Base-by-base conservation (phyloP, 1,140 invertebrate genomes). In the Solenopsis invicta region DNA sequence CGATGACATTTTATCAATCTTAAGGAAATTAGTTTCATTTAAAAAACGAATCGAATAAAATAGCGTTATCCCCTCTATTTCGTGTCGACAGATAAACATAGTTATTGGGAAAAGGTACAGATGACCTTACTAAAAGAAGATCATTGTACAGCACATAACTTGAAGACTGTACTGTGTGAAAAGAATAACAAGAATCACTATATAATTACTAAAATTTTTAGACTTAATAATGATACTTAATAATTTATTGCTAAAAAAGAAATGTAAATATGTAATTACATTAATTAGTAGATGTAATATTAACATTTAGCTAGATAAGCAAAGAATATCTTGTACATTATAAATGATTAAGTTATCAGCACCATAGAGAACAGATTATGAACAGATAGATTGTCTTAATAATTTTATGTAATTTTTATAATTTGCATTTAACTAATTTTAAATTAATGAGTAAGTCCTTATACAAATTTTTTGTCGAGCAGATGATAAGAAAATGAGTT, bases 1-100 rank as follows among this genome's bases (percentile, higher is more conserved):
- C 6, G 1, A 81, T 10, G 9, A 13, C 10, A 69, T 37, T 29
- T 69, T 71, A 81, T 81, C 10, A 48, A 81, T 81, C 66, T 81
- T 69, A 1, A 24, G 1, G 9, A 67, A 67, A 81, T 69, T 52
- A 81, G 13, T 62, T 16, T 16, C 10, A 9, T 21, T 81, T 69
- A 81, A 69, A 67, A 80, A 52, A 41, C 4, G 16, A 54, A 69
- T 80, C 10, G 24, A 41, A 80, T 66, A 66, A 0, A 80, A 37
- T 21, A 4, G 0, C n/a, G 29, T 18, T 9, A 10, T 52, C 8
- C 48, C 54, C 2, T 71, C 37, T 56, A 81, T 45, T 41, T n/a
- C 2, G n/a, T 67, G 0, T 8, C 9, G 16, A 8, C 24, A 62
- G 52, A 24, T 5, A 12, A 21, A 69, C 16, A 64, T 52, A 64